Conservation (phyloP, 2,113 vertebrate genomes). For the Tetrax tetrax region DNA sequence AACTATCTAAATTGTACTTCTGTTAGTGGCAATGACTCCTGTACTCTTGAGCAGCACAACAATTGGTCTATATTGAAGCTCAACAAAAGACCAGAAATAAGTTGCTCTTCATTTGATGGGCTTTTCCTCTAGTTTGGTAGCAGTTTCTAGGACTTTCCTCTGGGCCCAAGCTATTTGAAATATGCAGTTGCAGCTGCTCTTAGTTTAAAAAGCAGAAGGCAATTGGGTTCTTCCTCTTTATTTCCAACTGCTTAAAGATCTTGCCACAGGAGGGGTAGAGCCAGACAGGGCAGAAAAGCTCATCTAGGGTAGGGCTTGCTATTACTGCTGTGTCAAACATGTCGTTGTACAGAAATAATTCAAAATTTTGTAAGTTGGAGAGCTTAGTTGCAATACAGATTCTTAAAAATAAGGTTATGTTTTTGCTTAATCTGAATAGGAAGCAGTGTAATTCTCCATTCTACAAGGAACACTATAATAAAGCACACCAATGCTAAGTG, state of each 20-base stretch:
- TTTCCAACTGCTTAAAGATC: background rate
- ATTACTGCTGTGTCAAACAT: accelerated
- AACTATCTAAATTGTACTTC: background rate
- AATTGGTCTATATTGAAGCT: background rate
- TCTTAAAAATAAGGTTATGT: background rate
- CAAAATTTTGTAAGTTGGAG: background rate
- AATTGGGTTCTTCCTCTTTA: background rate
- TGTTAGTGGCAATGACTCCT: background rate
- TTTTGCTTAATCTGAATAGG: background rate
- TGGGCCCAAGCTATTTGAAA: background rate
- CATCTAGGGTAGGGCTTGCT: background rate
- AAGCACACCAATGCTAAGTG: background rate
- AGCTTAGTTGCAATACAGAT: background rate
- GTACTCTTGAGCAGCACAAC: background rate
- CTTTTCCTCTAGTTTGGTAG: background rate
- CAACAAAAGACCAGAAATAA: background rate
- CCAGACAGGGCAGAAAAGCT: background rate
- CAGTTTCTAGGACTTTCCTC: background rate
- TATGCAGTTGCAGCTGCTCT: background rate
- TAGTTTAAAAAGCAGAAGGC: background rate
- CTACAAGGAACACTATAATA: background rate
- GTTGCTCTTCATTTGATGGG: background rate
- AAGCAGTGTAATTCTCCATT: background rate
- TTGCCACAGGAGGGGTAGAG: background rate
- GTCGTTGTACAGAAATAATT: background rate